A percentile compares a stretch with the other conserved stretches of the same genome.
These are phyloP conservation scores for Meganola albula DNA, from an alignment of 2,888 invertebrate species.

Conservation along the genomic window DNA sequence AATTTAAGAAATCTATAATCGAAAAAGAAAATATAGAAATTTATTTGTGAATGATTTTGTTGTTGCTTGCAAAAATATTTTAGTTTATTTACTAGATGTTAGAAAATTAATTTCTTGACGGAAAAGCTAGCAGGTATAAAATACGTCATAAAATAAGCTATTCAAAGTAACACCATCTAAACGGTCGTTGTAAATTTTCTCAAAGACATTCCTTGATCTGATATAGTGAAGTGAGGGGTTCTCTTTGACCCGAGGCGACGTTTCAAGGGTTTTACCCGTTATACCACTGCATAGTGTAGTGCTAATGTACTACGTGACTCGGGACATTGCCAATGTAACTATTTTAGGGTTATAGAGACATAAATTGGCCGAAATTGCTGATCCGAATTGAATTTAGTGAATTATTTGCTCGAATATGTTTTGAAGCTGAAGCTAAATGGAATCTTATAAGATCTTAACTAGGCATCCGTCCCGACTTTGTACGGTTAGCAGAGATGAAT, in stretches of 20 bases:
- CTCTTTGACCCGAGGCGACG: constrained; percentile 40
- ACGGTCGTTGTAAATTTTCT: constrained; percentile 37
- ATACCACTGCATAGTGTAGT: constrained; percentile 43
- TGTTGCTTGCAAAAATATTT: too few relatives aligned
- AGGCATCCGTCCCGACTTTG: too few relatives aligned
- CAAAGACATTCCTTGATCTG: constrained; percentile 47
- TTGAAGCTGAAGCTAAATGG: too few relatives aligned
- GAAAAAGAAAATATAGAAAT: too few relatives aligned
- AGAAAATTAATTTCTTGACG: too few relatives aligned
- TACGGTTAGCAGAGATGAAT: too few relatives aligned
- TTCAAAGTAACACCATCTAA: constrained; percentile 28
- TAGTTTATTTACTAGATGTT: too few relatives aligned
- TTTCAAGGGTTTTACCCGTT: constrained; percentile 40
- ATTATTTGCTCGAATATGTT: constrained; percentile 11
- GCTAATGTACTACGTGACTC: constrained; percentile 56
- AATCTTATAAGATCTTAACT: too few relatives aligned
- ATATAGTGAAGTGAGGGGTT: constrained; percentile 42
- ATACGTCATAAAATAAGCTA: constrained; percentile 24
- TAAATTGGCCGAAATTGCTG: constrained; percentile 29
- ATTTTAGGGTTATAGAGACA: constrained; percentile 31
- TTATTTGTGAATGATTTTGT: too few relatives aligned
- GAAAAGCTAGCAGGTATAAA: too few relatives aligned
- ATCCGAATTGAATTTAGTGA: constrained; percentile 31
- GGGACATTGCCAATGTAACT: constrained; percentile 28
- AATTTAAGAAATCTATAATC: too few relatives aligned